These are phyloP conservation scores for Oasisia sp. DNA, from an alignment of 2,888 invertebrate genomes.

Conservation along the genomic window DNA sequence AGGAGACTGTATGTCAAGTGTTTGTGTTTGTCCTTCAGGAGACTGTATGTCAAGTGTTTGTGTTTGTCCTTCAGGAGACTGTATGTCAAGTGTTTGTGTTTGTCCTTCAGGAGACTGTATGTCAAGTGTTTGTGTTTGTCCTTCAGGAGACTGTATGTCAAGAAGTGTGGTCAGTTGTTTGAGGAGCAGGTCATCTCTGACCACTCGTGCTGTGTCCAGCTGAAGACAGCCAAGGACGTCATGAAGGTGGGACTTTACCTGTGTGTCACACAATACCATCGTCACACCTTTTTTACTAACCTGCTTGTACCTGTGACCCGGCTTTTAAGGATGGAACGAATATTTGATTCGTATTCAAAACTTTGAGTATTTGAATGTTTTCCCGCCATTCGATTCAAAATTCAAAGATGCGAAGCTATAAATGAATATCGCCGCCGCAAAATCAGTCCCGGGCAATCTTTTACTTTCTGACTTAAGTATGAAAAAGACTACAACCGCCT, in stretches of 20 bases:
- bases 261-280: background rate
- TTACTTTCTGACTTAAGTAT: too few relatives aligned
- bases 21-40: conserved; percentile 47
- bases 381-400: too few relatives aligned
- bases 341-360: too few relatives aligned
- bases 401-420: too few relatives aligned
- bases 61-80: conserved; percentile 49
- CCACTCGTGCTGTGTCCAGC: conserved; percentile 44
- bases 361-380: too few relatives aligned
- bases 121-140: too few relatives aligned
- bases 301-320: too few relatives aligned
- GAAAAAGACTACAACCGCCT: too few relatives aligned
- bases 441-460: too few relatives aligned
- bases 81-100: conserved; percentile 57
- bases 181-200: conserved; percentile 56
- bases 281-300: too few relatives aligned
- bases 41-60: conserved; percentile 57
- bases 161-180: conserved; percentile 61
- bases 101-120: conserved; percentile 53
- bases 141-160: conserved; percentile 55
- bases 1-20: conserved; percentile 58
- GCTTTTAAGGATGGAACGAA: too few relatives aligned
- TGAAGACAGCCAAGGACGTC: conserved; percentile 56
- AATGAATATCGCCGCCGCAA: too few relatives aligned
- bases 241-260: conserved; percentile 30